Percentiles rank a stretch among this genome's conserved stretches.
These are phyloP conservation scores for Dione juno DNA, from an alignment of 2,888 invertebrate species.

Conservation along the genomic window DNA sequence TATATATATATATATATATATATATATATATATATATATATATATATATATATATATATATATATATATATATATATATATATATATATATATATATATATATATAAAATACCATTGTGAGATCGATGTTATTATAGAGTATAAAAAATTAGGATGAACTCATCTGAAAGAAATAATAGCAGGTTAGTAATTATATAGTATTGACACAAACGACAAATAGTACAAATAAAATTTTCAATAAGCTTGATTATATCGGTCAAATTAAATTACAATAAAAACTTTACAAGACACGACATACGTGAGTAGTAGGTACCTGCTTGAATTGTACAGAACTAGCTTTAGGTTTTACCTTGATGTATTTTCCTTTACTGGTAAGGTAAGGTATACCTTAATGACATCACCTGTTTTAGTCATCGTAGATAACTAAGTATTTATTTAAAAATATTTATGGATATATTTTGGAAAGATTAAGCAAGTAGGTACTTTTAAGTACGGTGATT, in stretches of 20 bases:
- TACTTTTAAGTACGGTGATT: background rate
- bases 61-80: background rate
- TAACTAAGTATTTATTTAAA: background rate
- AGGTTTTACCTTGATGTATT: constrained; percentile 31
- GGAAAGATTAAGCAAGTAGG: background rate
- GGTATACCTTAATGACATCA: constrained; percentile 37
- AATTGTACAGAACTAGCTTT: constrained; percentile 14
- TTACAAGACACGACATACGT: constrained; percentile 5
- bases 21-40: background rate
- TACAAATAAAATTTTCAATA: no score
- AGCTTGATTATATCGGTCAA: background rate
- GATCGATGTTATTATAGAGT: background rate
- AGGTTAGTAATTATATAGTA: background rate
- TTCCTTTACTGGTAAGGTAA: constrained; percentile 27
- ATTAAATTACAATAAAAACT: constrained; percentile 4
- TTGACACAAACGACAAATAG: no score
- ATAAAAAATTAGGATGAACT: background rate
- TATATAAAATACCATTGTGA: background rate
- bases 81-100: background rate
- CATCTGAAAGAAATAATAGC: background rate
- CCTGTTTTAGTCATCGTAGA: constrained; percentile 10
- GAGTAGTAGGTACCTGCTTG: background rate
- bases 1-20: background rate
- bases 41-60: background rate
- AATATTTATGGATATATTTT: background rate